A percentile compares a stretch with the other conserved stretches of the same genome.
phyloP scores from a whole-genome alignment of 2,113 vertebrate species.

The Xerus inauris region DNA sequence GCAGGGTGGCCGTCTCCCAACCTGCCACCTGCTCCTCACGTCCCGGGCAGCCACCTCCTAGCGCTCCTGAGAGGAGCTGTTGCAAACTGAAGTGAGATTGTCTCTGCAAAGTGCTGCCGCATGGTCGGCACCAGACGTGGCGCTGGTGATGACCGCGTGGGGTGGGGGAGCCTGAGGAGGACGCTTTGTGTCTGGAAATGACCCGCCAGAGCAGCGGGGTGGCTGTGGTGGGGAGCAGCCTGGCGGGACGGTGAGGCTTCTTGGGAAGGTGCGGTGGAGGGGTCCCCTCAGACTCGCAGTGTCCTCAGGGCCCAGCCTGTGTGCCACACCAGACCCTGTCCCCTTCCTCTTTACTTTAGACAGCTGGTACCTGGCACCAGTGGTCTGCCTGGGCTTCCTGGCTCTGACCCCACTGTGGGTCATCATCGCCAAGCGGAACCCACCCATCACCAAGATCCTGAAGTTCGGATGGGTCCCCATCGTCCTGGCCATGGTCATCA shows the following conservation, averaged over 20 bases:
- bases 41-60: too few relatives aligned
- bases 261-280: not conserved
- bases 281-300: too few relatives aligned
- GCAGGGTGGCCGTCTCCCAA: too few relatives aligned
- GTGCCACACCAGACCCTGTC: too few relatives aligned
- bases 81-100: not conserved
- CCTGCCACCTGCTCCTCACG: too few relatives aligned
- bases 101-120: not conserved
- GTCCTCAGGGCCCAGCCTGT: too few relatives aligned
- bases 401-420: slow-evolving; percentile 94
- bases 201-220: not conserved
- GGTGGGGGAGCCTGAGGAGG: too few relatives aligned
- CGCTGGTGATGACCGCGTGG: not conserved
- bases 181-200: not conserved
- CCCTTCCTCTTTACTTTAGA: too few relatives aligned
- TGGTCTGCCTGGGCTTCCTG: slow-evolving; percentile 90
- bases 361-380: slow-evolving; percentile 89
- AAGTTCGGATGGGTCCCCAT: slow-evolving; percentile 96
- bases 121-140: too few relatives aligned
- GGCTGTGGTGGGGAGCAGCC: not conserved
- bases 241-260: not conserved
- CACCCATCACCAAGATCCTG: slow-evolving; percentile 91
- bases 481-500: slow-evolving; percentile 96
- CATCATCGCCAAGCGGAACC: slow-evolving; percentile 89
- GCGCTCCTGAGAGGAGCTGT: too few relatives aligned